A percentile compares a stretch with the other conserved stretches of the same genome.
These are phyloP conservation scores for Carcharodon carcharias DNA, from an alignment of 2,797 vertebrate genomes.

Conservation along the genomic window DNA sequence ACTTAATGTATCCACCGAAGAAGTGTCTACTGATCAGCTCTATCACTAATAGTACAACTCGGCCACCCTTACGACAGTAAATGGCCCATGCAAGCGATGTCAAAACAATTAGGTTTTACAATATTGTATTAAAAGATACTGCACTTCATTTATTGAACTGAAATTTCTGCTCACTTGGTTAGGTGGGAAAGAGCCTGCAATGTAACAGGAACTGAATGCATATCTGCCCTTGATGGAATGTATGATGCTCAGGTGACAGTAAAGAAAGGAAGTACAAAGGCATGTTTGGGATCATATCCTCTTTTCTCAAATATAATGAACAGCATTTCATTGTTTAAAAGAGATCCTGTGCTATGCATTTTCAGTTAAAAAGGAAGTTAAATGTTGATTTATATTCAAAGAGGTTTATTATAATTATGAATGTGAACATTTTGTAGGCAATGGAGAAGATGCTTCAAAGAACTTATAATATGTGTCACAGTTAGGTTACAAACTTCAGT, in stretches of 20 bases:
- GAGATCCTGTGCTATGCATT: background rate
- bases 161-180: background rate
- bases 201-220: background rate
- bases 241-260: background rate
- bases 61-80: too few relatives aligned
- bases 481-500: background rate
- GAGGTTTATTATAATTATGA: background rate
- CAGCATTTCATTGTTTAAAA: background rate
- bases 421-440: background rate
- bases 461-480: too few relatives aligned
- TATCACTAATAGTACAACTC: too few relatives aligned
- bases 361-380: background rate
- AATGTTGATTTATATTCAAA: background rate
- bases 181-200: background rate
- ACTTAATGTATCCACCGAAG: too few relatives aligned
- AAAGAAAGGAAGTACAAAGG: background rate
- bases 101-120: too few relatives aligned
- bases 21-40: too few relatives aligned
- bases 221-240: background rate
- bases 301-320: background rate
- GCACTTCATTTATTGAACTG: background rate
- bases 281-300: background rate
- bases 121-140: background rate
- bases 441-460: background rate
- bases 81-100: background rate